phyloP scores from a whole-genome alignment of 2,797 vertebrate genomes.

The Oryzias dopingdopingensis region DNA sequence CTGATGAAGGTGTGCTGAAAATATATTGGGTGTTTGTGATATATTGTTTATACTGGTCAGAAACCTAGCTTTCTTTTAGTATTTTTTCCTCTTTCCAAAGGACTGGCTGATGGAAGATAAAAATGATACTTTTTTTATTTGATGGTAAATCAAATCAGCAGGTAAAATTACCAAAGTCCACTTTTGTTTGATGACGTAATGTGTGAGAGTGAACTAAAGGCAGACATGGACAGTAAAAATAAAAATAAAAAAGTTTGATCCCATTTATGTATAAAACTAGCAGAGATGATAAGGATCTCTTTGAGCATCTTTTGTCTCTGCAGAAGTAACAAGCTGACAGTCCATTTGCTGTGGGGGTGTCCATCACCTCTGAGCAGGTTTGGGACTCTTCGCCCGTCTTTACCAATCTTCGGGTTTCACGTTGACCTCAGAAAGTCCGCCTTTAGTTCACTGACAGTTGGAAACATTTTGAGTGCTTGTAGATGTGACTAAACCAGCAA shows the following conservation, averaged over 20 bases:
- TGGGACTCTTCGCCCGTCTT: too few species aligned
- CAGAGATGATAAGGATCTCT: too few species aligned
- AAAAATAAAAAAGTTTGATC: too few species aligned
- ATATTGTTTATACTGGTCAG: conserved; percentile 63
- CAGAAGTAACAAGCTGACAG: too few species aligned
- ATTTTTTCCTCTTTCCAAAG: conserved; percentile 59
- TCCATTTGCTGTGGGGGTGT: too few species aligned
- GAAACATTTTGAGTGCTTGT: conserved; percentile 84
- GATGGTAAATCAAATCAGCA: conserved; percentile 65
- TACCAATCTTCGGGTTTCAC: too few species aligned
- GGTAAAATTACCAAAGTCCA: conserved; percentile 76
- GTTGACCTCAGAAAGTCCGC: conserved; percentile 31
- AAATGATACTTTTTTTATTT: conserved; percentile 72
- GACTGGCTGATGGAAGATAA: conserved; percentile 67
- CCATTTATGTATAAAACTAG: too few species aligned
- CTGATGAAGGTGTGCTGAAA: conserved; percentile 78
- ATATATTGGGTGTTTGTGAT: conserved; percentile 82
- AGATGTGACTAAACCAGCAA: conserved; percentile 9
- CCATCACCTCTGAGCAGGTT: too few species aligned
- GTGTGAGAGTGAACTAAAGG: conserved; percentile 69
- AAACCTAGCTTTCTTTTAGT: conserved; percentile 60
- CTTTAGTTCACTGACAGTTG: conserved; percentile 75
- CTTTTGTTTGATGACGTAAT: conserved; percentile 67
- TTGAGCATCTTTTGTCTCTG: too few species aligned
- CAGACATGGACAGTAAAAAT: conserved; percentile 23